A percentile compares a stretch with the other conserved stretches of the same genome.
Conservation (phyloP, 2,113 vertebrate species). For the Malurus cyaneus region DNA sequence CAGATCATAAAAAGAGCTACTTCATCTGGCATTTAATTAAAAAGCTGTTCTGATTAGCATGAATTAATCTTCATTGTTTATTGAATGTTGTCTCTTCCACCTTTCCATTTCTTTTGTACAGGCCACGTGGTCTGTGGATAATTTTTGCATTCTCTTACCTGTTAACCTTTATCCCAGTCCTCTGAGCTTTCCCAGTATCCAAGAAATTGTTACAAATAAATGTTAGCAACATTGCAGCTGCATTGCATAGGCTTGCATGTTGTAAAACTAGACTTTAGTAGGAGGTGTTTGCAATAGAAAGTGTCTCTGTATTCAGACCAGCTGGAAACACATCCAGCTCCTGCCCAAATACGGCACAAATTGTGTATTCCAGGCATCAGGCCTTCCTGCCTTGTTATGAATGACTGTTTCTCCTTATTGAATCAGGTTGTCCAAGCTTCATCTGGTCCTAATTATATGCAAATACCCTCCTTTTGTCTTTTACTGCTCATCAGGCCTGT, state of each 20-base stretch:
- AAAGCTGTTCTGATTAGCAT: neutral
- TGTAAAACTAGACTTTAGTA: neutral
- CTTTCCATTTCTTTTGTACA: neutral
- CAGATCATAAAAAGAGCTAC: neutral
- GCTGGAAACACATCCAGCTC: neutral
- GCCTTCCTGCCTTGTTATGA: slow-evolving; percentile 19
- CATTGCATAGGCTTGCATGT: neutral
- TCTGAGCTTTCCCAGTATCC: neutral
- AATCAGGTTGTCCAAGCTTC: neutral
- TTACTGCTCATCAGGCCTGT: neutral
- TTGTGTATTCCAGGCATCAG: neutral
- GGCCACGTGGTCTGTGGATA: neutral
- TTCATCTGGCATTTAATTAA: neutral
- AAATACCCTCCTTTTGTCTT: slow-evolving; percentile 45
- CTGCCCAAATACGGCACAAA: neutral
- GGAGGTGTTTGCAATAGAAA: neutral
- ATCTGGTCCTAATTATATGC: slow-evolving; percentile 43
- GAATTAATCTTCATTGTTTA: neutral
- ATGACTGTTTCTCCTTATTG: neutral
- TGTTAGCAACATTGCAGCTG: neutral
- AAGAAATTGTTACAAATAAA: neutral
- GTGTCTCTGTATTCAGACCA: neutral
- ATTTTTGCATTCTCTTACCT: neutral
- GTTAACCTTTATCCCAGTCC: neutral
- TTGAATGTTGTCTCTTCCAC: neutral